These are phyloP conservation scores for Gymnodraco acuticeps DNA, from an alignment of 2,797 vertebrate genomes.

Conservation along the genomic window DNA sequence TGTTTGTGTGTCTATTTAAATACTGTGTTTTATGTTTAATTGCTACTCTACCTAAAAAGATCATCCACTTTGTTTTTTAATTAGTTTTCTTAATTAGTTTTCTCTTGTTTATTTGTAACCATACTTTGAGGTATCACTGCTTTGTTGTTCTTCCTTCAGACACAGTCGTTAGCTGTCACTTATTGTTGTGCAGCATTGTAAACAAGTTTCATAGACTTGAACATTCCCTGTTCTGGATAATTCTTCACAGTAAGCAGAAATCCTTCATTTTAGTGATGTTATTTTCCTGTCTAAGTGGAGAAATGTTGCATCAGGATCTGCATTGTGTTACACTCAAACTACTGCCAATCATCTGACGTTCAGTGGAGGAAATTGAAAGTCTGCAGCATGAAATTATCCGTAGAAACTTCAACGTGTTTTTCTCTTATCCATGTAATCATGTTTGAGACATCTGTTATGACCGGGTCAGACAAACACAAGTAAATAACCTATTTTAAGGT, in stretches of 20 bases:
- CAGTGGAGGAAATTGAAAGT: neutral
- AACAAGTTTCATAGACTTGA: slow-evolving; percentile 29
- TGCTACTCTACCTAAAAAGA: neutral
- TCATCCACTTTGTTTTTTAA: slow-evolving; percentile 11
- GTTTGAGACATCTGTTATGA: neutral
- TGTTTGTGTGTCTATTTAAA: neutral
- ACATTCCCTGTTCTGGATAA: slow-evolving; percentile 10
- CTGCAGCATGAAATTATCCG: slow-evolving; percentile 24
- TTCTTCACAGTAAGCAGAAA: slow-evolving; percentile 33
- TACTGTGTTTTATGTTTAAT: slow-evolving; percentile 1
- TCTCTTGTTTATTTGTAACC: slow-evolving; percentile 12
- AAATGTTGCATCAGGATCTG: slow-evolving; percentile 5
- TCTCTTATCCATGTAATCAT: neutral
- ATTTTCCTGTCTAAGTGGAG: slow-evolving; percentile 20
- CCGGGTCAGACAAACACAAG: neutral
- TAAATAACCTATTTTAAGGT: neutral
- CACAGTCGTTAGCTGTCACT: slow-evolving; percentile 19
- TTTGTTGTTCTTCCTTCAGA: slow-evolving; percentile 12
- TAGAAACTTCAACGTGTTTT: neutral
- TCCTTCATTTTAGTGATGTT: slow-evolving; percentile 19
- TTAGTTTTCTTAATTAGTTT: slow-evolving; percentile 29
- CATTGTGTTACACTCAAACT: slow-evolving; percentile 6
- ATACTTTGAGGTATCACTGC: slow-evolving; percentile 30
- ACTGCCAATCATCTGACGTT: slow-evolving; percentile 35
- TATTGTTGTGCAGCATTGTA: slow-evolving; percentile 15